Evolutionary conservation across 2,113 vertebrate species (phyloP).

Genomic region (Centropristis striata): DNA sequence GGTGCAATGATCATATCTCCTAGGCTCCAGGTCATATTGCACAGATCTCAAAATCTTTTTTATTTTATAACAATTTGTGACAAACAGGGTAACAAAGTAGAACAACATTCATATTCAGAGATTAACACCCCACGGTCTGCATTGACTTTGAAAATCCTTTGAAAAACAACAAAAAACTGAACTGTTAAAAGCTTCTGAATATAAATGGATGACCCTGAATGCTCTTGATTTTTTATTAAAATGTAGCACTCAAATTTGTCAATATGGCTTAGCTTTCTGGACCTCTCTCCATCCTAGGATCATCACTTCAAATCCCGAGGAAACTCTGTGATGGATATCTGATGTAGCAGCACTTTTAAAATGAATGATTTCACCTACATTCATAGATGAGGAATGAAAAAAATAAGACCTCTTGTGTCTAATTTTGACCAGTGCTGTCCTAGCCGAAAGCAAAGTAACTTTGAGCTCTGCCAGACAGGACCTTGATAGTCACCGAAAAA

Average conservation of each 20-base stretch:
- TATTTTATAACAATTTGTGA: no score
- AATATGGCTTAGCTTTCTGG: slow-evolving; percentile 24
- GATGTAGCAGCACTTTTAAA: slow-evolving; percentile 61
- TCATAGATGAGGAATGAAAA: slow-evolving; percentile 21
- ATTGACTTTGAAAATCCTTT: not conserved
- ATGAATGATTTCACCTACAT: slow-evolving; percentile 48
- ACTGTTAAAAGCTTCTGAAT: slow-evolving; percentile 35
- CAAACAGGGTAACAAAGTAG: not conserved
- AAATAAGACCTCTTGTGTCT: slow-evolving; percentile 9
- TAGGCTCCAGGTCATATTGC: slow-evolving; percentile 16
- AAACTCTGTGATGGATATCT: slow-evolving; percentile 58
- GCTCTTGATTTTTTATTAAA: slow-evolving; percentile 50
- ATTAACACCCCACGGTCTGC: not conserved
- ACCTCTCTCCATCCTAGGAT: slow-evolving; percentile 16
- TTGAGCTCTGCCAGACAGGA: not conserved
- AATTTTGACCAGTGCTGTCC: slow-evolving; percentile 25
- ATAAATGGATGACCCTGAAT: slow-evolving; percentile 42
- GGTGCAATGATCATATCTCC: slow-evolving; percentile 33
- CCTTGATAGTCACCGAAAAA: not conserved
- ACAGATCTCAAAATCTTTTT: slow-evolving; percentile 7
- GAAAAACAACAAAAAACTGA: slow-evolving; percentile 7
- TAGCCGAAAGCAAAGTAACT: not conserved
- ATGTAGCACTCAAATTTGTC: slow-evolving; percentile 36
- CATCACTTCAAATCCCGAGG: slow-evolving; percentile 36
- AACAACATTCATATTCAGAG: not conserved